A percentile compares a stretch with the other conserved stretches of the same genome.
These are phyloP conservation scores for Drosophila virilis DNA, from an alignment of 1,140 invertebrate genomes.

Conservation along the genomic window DNA sequence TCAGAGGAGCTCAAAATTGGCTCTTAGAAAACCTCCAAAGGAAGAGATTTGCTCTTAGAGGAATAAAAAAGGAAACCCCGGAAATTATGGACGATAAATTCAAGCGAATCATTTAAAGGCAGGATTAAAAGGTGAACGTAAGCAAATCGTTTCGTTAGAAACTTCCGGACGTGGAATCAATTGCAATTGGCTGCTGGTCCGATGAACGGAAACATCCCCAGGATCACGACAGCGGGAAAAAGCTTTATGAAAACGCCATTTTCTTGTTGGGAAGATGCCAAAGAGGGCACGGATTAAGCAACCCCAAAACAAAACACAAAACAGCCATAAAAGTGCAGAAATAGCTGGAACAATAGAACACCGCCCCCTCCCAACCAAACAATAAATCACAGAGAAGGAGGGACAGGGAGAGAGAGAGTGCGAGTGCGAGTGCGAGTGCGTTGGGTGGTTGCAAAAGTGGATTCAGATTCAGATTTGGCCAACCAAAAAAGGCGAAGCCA, in stretches of 20 bases:
- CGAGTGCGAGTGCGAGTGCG: constrained; percentile 4
- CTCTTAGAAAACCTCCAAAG: too few relatives aligned
- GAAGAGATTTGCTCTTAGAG: too few relatives aligned
- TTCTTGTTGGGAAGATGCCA: not conserved
- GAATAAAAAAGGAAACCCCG: too few relatives aligned
- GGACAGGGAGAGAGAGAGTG: not conserved
- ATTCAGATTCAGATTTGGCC: constrained; percentile 29
- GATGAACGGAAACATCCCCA: constrained; percentile 5
- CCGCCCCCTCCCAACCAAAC: not conserved
- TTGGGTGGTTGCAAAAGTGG: constrained; percentile 1
- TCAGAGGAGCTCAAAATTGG: too few relatives aligned
- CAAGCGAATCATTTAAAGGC: too few relatives aligned
- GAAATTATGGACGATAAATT: too few relatives aligned
- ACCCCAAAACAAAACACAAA: not conserved
- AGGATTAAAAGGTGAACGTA: too few relatives aligned
- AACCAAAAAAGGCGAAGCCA: constrained; percentile 20
- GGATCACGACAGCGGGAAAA: not conserved
- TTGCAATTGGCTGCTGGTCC: constrained; percentile 1
- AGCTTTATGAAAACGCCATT: constrained; percentile 7
- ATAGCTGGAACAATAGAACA: not conserved
- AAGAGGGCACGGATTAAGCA: constrained; percentile 17
- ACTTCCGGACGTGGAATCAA: not conserved
- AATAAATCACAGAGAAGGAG: not conserved
- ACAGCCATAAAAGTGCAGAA: constrained; percentile 7
- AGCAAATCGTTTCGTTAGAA: too few relatives aligned